phyloP scores from a whole-genome alignment of 2,888 invertebrate genomes.

The Copidosoma aretas region DNA sequence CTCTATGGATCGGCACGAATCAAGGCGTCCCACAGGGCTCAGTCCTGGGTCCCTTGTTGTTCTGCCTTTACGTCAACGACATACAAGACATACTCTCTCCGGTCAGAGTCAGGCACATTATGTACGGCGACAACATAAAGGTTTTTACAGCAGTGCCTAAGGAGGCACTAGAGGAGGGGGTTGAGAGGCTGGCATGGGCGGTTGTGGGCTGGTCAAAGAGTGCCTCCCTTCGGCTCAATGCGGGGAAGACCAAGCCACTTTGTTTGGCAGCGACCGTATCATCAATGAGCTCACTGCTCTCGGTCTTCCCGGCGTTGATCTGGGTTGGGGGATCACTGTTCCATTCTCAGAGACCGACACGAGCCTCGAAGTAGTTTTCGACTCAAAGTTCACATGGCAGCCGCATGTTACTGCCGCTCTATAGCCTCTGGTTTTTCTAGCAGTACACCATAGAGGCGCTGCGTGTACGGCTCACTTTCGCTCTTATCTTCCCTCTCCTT shows the following conservation, averaged over 20 bases:
- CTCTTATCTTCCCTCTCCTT: neutral
- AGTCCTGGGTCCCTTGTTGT: neutral
- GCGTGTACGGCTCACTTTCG: too few relatives aligned
- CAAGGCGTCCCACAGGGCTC: constrained; percentile 1
- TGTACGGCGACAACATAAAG: neutral
- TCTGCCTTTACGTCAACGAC: neutral
- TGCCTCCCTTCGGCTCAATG: too few relatives aligned
- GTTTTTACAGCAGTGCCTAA: neutral
- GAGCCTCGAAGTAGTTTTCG: neutral
- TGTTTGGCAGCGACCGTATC: neutral
- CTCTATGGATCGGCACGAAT: neutral
- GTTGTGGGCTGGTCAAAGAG: neutral
- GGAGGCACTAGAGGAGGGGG: neutral
- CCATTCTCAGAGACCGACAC: neutral
- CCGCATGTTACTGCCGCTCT: too few relatives aligned
- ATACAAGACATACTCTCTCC: neutral
- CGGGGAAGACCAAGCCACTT: neutral
- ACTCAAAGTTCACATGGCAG: too few relatives aligned
- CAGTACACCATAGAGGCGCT: too few relatives aligned
- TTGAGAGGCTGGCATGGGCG: neutral
- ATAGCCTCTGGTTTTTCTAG: too few relatives aligned
- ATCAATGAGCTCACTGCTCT: neutral
- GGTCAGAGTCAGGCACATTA: neutral
- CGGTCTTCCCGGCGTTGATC: neutral
- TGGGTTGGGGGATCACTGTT: neutral